Base-by-base conservation (phyloP, 2,888 invertebrate species). In the Lasioglossum vierecki region DNA sequence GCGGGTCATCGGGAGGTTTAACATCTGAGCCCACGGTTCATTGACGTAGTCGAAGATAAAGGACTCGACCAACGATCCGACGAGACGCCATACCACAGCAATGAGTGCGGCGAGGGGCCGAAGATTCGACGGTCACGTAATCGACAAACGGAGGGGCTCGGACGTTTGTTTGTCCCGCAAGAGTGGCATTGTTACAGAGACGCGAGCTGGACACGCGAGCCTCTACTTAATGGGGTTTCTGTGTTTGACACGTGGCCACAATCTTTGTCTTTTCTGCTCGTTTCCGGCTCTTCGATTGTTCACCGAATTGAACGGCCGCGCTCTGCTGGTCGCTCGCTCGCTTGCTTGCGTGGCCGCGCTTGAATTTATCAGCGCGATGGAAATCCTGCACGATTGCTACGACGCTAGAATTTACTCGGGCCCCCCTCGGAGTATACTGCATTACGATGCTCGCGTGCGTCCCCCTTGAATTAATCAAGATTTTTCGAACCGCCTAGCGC, bases 221-320 rank as follows among this genome's bases (percentile, higher is more conserved):
- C 85, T 87, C 89, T 88, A 91, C 91, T 92, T 93, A 93, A 93
- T 93, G 93, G 93, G 91, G 90, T 93, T 93, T 93, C 93, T 92
- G 91, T 93, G 93, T 93, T 91, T 91, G 90, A 92, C 88, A 90
- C 88, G 84, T 82, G 83, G 82, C 88, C 81, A 89, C 89, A 89
- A 91, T 90, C 91, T 80, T 80, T 82, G 78, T 82, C 85, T 87
- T 88, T 75, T 73, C 80, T 73, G 41, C 76, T 71, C 84, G 76
- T 75, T 82, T 88, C 86, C 86, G 79, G 72, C 49, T 71, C 77
- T 79, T 86, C 84, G 79, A 76, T 80, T 79, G 83, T 79, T 72
- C 84, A 13, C 44, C 44, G 80, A 80, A 84, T 84, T 84, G 80
- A 85, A 83, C 66, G 44, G 41, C 68, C 73, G 44, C 60, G 49